Evolutionary conservation across 1,140 invertebrate species (phyloP), one percentile per base, ranked within the genome.

Genomic region (Euglossa dilemma): DNA sequence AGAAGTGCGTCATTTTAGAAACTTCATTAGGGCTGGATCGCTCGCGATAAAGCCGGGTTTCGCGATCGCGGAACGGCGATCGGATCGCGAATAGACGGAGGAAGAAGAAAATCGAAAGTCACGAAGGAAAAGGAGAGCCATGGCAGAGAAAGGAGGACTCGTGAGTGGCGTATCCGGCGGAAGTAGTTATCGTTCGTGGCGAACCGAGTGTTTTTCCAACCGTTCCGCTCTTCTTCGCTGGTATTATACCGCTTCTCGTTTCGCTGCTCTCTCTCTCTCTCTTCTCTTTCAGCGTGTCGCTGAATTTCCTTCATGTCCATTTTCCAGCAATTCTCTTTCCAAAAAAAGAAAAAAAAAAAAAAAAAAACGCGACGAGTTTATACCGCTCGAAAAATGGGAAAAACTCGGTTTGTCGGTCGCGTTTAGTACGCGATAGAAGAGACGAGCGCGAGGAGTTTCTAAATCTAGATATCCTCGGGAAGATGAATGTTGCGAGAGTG

Each of bases 141-240:
- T 16, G 11, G 20, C 16, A 43, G 56, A 45, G 47, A 82, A 72
- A 64, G 83, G 47, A 74, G 61, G 71, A 61, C 77, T 59, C 78
- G 69, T 87, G 90, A 90, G 77, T 83, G 90, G 83, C 89, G 87
- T 83, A 87, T 90, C 90, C 90, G 89, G 61, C 89, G 91, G 91
- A 91, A 91, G 85, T 90, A 81, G 81, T 90, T 90, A 90, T 91
- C 90, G 72, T 75, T 81, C 59, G 36, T n/a, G 23, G 54, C 76
- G 66, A 77, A 73, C 64, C n/a, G 67, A 80, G 70, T 87, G 82
- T 87, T 91, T 90, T 91, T 87, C 81, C 70, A 86, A 86, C 28
- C 88, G 85, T 83, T 50, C 43, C 56, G 50, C 61, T 80, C 78
- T 74, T 70, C 72, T 63, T 82, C 85, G 66, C 64, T 66, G 81